Conservation (phyloP, 2,797 vertebrate genomes). For the Microtus agrestis region DNA sequence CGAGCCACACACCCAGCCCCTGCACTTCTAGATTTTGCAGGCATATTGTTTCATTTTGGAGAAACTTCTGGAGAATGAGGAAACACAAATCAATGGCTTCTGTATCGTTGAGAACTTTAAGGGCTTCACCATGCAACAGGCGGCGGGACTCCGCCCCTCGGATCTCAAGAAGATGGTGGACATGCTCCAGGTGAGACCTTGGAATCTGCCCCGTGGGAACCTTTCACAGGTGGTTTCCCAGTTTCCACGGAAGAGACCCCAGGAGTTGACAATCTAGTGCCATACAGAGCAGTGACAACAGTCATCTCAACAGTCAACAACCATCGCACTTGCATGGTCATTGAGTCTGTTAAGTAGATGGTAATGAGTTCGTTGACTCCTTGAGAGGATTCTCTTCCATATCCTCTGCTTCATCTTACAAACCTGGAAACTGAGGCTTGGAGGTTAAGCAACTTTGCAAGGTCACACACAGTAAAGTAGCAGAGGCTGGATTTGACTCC, state of each 20-base stretch:
- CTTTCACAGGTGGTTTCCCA: neutral
- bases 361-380: neutral
- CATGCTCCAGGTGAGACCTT: constrained; percentile 95
- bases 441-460: constrained; percentile 1
- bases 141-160: constrained; percentile 94
- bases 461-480: neutral
- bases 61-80: constrained; percentile 96
- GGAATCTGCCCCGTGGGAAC: fast-evolving
- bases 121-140: constrained; percentile 99
- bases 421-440: neutral
- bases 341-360: neutral
- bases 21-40: constrained; percentile 92
- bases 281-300: neutral
- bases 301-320: too few species aligned
- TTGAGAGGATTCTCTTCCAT: neutral
- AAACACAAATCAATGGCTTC: constrained; percentile 98
- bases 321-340: neutral
- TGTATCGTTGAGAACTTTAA: constrained; percentile 98
- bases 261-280: neutral
- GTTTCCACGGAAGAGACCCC: neutral
- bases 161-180: constrained; percentile 99
- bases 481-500: neutral
- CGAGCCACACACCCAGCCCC: neutral
- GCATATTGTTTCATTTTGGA: constrained; percentile 98
- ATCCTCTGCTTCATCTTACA: neutral